Evolutionary conservation across 2,797 vertebrate genomes (phyloP), one percentile per base, ranked within the genome.

Genomic region (Eulemur rubriventer): DNA sequence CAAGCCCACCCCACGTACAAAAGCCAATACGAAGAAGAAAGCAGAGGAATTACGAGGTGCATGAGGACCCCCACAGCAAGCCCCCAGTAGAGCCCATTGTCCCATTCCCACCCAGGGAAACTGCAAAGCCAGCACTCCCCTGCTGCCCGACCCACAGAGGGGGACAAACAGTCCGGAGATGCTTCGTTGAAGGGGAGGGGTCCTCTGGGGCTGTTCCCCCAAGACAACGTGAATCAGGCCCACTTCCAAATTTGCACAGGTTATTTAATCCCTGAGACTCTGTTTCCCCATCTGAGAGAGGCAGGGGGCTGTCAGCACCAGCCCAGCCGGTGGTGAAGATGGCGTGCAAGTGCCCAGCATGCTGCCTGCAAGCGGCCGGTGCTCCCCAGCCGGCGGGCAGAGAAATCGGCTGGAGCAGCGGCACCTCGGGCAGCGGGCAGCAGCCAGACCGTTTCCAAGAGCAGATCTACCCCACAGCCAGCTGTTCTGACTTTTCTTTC

Each of bases 321-420:
- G 22, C 14, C 28, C 80, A 17, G 9, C 0, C 33, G 38, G 24
- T 43, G 24, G 30, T 13, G 41, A 59, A 33, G 12, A 52, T 70
- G 18, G 18, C 0, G 1, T 12, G 9, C 38, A 41, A 48, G n/a
- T 20, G 5, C 72, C 41, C 22, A 11, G 10, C 59, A 41, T 4
- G 0, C 6, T 1, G 17, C 46, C 24, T 43, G 2, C 13, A 3
- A 0, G 0, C 0, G 0, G 52, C 12, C 7, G 28, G 55, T 43
- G 35, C 61, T 12, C 28, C 18, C 59, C 5, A 35, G 14, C 43
- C 57, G 3, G 3, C 4, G 10, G 18, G 18, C 30, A 41, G 76
- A 52, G 85, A 70, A 48, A 28, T 26, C 43, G 7, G 26, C 82
- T 7, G 63, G 57, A 69, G n/a, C 10, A 1, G 12, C 0, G 0